phyloP scores from a whole-genome alignment of 2,888 invertebrate genomes.

The Tribolium freemani region DNA sequence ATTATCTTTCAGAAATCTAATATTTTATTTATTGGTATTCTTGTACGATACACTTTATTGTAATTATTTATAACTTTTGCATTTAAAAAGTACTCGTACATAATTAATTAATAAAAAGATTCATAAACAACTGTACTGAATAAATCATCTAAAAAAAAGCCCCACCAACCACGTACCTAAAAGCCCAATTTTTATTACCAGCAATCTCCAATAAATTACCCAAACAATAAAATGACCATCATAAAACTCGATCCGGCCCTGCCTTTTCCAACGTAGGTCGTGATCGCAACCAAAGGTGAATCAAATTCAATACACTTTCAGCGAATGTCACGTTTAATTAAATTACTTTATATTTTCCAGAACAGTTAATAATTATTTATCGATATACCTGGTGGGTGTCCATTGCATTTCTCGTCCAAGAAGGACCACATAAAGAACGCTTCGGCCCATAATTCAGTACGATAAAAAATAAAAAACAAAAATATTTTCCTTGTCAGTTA shows the following conservation, averaged over 20 bases:
- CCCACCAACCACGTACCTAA: neutral
- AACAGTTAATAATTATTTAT: neutral
- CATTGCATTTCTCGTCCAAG: too few relatives aligned
- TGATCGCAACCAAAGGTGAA: conserved; percentile 48
- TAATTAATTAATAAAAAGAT: neutral
- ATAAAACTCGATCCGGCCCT: conserved; percentile 42
- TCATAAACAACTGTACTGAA: neutral
- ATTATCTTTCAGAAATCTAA: too few relatives aligned
- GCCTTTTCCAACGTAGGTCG: conserved; percentile 42
- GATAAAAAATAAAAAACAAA: too few relatives aligned
- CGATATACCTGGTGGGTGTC: too few relatives aligned
- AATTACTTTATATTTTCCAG: conserved; percentile 10
- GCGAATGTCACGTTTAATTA: conserved; percentile 52
- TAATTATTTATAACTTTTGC: too few relatives aligned
- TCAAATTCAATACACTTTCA: conserved; percentile 51
- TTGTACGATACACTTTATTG: too few relatives aligned
- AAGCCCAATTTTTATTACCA: neutral
- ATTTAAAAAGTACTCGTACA: neutral
- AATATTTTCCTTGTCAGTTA: conserved; percentile 12
- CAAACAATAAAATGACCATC: neutral
- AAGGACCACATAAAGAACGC: conserved; percentile 58
- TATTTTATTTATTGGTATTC: too few relatives aligned
- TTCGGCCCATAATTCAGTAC: conserved; percentile 60
- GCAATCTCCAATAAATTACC: neutral
- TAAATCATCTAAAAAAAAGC: neutral